Conservation (phyloP, 2,797 vertebrate species). For the Xenopus petersii region DNA sequence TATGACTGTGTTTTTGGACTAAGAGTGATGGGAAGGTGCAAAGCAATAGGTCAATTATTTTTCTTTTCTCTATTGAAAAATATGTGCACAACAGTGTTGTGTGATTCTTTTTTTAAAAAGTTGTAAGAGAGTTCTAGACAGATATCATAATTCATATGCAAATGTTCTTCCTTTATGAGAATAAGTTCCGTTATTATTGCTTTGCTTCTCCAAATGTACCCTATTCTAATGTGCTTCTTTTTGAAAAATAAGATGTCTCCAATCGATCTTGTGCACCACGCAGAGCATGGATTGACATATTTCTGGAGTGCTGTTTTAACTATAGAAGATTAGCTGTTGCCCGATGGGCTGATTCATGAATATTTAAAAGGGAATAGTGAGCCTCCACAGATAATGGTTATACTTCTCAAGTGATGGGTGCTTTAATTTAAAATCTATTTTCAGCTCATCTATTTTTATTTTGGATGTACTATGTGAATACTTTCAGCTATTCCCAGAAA, state of each 20-base stretch:
- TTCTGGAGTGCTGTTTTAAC: constrained; percentile 37
- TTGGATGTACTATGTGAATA: neutral
- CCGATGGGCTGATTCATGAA: constrained; percentile 43
- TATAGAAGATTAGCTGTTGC: constrained; percentile 42
- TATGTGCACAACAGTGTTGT: too few relatives aligned
- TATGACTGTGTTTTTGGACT: too few relatives aligned
- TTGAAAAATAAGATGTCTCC: constrained; percentile 24
- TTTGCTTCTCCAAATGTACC: constrained; percentile 10
- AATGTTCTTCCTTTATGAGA: neutral
- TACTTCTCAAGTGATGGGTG: constrained; percentile 20
- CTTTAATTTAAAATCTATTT: constrained; percentile 41
- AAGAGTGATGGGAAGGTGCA: too few relatives aligned
- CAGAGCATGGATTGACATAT: constrained; percentile 43
- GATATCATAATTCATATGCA: neutral
- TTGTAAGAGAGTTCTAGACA: too few relatives aligned
- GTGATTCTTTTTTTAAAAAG: too few relatives aligned
- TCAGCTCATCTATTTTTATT: constrained; percentile 4
- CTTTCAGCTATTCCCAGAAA: neutral
- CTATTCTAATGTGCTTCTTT: neutral
- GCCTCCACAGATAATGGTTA: constrained; percentile 34
- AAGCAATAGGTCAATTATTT: too few relatives aligned
- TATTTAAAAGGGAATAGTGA: constrained; percentile 1
- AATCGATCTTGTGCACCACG: constrained; percentile 25
- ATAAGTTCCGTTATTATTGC: neutral
- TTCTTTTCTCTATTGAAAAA: too few relatives aligned